Evolutionary conservation across 2,797 vertebrate genomes (phyloP).

Genomic region (Smutsia temminckii): DNA sequence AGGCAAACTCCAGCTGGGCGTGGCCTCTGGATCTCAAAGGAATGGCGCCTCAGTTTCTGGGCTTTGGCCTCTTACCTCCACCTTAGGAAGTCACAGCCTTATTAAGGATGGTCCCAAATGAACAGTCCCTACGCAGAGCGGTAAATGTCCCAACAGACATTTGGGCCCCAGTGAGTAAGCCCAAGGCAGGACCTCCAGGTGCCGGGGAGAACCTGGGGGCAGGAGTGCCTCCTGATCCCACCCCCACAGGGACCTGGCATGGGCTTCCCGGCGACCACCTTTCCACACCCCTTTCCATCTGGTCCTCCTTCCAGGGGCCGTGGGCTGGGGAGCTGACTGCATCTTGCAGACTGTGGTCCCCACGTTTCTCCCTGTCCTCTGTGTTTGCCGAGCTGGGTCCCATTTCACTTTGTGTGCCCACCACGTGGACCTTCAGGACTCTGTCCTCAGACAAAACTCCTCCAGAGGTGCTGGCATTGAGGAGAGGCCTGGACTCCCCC

Average conservation of each 20-base stretch:
- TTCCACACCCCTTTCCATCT: neutral
- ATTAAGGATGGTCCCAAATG: neutral
- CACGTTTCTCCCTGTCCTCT: neutral
- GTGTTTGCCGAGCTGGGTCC: neutral
- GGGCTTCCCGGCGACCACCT: neutral
- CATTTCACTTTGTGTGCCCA: neutral
- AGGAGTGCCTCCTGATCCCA: no score
- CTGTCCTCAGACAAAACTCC: neutral
- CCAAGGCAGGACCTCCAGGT: fast-evolving
- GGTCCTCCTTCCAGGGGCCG: neutral
- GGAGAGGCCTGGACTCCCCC: neutral
- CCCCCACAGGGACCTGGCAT: fast-evolving
- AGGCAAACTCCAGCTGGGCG: neutral
- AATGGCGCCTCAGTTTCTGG: neutral
- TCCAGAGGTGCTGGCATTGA: neutral
- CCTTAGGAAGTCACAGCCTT: neutral
- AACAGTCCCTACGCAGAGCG: no score
- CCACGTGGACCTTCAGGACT: no score
- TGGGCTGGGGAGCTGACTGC: neutral
- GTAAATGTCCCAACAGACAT: neutral
- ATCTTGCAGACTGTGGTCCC: neutral
- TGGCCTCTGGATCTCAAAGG: neutral
- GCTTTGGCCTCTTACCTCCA: neutral
- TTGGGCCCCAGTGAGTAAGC: neutral
- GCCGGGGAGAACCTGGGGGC: neutral